phyloP scores from a whole-genome alignment of 2,113 vertebrate species.

The Mustela lutreola region DNA sequence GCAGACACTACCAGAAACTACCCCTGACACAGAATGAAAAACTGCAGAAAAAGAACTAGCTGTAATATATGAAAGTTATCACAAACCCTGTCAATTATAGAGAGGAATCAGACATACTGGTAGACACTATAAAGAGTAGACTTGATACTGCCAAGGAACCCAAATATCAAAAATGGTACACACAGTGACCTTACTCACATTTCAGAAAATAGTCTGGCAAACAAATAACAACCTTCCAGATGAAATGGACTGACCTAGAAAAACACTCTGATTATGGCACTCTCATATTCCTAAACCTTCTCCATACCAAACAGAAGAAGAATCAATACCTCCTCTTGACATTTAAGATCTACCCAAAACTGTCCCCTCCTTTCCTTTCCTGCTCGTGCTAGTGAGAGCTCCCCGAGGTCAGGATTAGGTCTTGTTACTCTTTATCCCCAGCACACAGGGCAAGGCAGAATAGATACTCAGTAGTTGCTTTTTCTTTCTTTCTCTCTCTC shows the following conservation, averaged over 20 bases:
- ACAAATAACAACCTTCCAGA: neutral
- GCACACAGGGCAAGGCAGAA: neutral
- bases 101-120: neutral
- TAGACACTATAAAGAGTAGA: neutral
- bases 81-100: slow-evolving; percentile 6
- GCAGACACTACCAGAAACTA: neutral
- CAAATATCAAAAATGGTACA: slow-evolving; percentile 52
- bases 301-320: neutral
- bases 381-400: neutral
- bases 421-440: neutral
- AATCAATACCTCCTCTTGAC: slow-evolving; percentile 48
- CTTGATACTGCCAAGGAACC: neutral
- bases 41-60: slow-evolving; percentile 44
- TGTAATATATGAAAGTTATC: slow-evolving; percentile 13
- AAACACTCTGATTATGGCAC: neutral
- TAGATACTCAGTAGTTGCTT: neutral
- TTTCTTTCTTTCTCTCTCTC: neutral
- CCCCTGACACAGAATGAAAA: slow-evolving; percentile 17
- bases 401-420: neutral
- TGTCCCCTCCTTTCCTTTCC: slow-evolving; percentile 1
- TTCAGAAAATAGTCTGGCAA: slow-evolving; percentile 48
- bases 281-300: neutral
- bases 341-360: neutral
- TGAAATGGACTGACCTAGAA: slow-evolving; percentile 21
- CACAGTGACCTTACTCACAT: neutral